Percentiles rank a stretch among this genome's conserved stretches.
Conservation (phyloP, 2,888 invertebrate species). For the Diadegma fenestrale region DNA sequence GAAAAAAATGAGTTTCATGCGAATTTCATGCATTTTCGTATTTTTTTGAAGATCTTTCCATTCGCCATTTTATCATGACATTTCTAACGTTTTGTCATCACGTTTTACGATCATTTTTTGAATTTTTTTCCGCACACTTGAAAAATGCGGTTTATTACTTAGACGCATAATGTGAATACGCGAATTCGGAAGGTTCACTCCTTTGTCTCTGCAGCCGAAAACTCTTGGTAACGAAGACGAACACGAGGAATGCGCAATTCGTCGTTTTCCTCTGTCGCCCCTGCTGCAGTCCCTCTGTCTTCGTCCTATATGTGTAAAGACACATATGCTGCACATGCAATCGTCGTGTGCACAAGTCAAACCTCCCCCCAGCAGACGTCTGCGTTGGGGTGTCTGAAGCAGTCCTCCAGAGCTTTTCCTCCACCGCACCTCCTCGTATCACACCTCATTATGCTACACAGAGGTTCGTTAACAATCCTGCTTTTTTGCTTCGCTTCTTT, state of each 20-base stretch:
- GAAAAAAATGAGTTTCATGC: too few relatives aligned
- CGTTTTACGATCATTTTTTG: too few relatives aligned
- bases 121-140: too few relatives aligned
- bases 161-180: too few relatives aligned
- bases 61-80: too few relatives aligned
- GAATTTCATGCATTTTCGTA: too few relatives aligned
- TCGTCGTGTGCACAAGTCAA: slow-evolving; percentile 66
- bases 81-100: too few relatives aligned
- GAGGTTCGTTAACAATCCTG: slow-evolving; percentile 78
- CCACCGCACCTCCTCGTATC: slow-evolving; percentile 76
- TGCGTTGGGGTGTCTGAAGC: slow-evolving; percentile 81
- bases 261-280: slow-evolving; percentile 2
- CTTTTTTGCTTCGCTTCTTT: not conserved
- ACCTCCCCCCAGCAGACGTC: slow-evolving; percentile 76
- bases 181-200: too few relatives aligned
- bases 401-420: slow-evolving; percentile 76
- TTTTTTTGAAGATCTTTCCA: too few relatives aligned
- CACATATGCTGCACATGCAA: not conserved
- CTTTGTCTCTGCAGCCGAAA: not conserved
- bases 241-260: slow-evolving; percentile 56
- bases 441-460: slow-evolving; percentile 79
- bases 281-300: not conserved
- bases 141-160: too few relatives aligned
- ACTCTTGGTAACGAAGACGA: slow-evolving; percentile 32
- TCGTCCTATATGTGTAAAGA: too few relatives aligned